Conservation (phyloP, 2,797 vertebrate species). For the Nannoperca australis region DNA sequence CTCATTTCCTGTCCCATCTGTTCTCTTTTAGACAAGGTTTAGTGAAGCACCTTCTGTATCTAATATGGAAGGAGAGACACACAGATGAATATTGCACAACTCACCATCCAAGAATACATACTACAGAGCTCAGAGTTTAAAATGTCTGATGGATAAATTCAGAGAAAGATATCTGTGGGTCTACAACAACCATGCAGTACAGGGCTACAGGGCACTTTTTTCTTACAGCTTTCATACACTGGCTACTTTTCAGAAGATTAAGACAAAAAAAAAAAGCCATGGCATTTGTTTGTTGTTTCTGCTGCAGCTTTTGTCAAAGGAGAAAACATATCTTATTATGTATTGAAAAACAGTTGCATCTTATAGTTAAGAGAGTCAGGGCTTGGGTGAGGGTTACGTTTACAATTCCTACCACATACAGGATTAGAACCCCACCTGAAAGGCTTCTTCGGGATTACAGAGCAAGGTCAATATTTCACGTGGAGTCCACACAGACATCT, state of each 20-base stretch:
- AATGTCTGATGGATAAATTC: slow-evolving; percentile 13
- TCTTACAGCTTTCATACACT: slow-evolving; percentile 32
- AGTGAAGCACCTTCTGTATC: slow-evolving; percentile 42
- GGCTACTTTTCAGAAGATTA: slow-evolving; percentile 33
- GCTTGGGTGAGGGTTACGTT: slow-evolving; percentile 7
- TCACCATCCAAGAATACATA: slow-evolving; percentile 21
- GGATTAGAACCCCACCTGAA: slow-evolving; percentile 24
- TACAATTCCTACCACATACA: slow-evolving; percentile 16
- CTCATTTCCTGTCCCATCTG: slow-evolving; percentile 68
- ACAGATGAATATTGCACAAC: slow-evolving; percentile 32
- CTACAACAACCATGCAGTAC: not conserved
- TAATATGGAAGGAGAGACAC: slow-evolving; percentile 30
- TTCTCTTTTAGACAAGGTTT: slow-evolving; percentile 63
- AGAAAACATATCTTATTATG: slow-evolving; percentile 5
- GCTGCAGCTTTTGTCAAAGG: slow-evolving; percentile 15
- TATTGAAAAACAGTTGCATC: not conserved
- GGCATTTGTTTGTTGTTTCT: slow-evolving; percentile 30
- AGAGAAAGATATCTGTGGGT: slow-evolving; percentile 38
- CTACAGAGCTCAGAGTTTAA: not conserved
- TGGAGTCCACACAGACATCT: slow-evolving; percentile 4
- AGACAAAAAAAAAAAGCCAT: not conserved
- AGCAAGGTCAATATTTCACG: slow-evolving; percentile 28
- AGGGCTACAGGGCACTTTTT: slow-evolving; percentile 27
- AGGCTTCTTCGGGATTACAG: slow-evolving; percentile 25
- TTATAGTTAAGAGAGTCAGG: not conserved